These are phyloP conservation scores for Lagocephalus sceleratus DNA, from an alignment of 2,797 vertebrate genomes.

Conservation along the genomic window DNA sequence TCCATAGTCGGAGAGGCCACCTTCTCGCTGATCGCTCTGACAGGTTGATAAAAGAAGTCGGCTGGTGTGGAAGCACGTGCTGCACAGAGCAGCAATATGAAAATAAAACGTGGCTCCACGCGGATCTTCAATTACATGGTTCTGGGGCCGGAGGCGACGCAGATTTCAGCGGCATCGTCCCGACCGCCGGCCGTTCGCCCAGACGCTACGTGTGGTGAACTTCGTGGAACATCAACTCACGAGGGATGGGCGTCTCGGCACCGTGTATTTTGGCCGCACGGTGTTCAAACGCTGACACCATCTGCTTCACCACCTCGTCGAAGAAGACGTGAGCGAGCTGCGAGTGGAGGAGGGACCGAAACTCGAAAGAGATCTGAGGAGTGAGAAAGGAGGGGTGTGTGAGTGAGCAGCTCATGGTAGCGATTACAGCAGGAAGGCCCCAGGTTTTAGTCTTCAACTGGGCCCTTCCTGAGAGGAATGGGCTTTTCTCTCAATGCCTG, in stretches of 20 bases:
- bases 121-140: slow-evolving; percentile 7
- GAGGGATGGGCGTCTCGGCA: slow-evolving; percentile 89
- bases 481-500: too few relatives aligned
- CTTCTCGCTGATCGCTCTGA: too few relatives aligned
- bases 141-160: slow-evolving; percentile 63
- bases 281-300: slow-evolving; percentile 91
- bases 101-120: neutral
- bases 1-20: too few relatives aligned
- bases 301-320: slow-evolving; percentile 95
- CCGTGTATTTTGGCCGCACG: slow-evolving; percentile 83
- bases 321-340: slow-evolving; percentile 91
- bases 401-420: slow-evolving; percentile 12
- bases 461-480: too few relatives aligned
- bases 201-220: slow-evolving; percentile 85
- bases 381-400: neutral
- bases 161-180: slow-evolving; percentile 18
- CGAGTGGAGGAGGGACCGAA: slow-evolving; percentile 92
- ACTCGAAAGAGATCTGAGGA: slow-evolving; percentile 91
- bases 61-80: too few relatives aligned
- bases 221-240: slow-evolving; percentile 92
- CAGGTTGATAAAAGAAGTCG: too few relatives aligned
- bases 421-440: too few relatives aligned
- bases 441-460: too few relatives aligned
- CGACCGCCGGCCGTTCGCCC: too few relatives aligned
- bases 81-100: too few relatives aligned